Evolutionary conservation across 2,888 invertebrate species (phyloP).

Genomic region (Diaperis boleti): DNA sequence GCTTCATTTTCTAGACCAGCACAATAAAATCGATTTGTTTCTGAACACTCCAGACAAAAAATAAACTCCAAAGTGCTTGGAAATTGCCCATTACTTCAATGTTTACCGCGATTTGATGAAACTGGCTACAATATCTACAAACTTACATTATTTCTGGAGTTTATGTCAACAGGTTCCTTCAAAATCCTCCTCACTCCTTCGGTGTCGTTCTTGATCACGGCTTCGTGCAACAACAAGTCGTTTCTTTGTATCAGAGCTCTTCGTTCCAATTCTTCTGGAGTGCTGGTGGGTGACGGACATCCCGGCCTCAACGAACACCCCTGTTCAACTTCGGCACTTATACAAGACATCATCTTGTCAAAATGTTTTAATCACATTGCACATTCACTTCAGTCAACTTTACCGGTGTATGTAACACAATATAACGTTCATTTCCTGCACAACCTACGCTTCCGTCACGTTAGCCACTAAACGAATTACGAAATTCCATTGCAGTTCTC

Average conservation of each 20-base stretch:
- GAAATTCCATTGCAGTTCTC: slow-evolving; percentile 1
- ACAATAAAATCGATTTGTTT: no score
- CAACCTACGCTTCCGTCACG: slow-evolving; percentile 9
- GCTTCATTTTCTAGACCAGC: no score
- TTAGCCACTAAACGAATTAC: slow-evolving; percentile 1
- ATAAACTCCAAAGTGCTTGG: no score
- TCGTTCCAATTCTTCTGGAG: slow-evolving; percentile 63
- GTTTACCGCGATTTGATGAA: no score
- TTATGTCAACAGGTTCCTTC: slow-evolving; percentile 76
- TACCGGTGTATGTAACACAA: background rate
- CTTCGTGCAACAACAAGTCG: slow-evolving; percentile 78
- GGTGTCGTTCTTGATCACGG: slow-evolving; percentile 80
- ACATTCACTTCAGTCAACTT: background rate
- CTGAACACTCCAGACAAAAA: no score
- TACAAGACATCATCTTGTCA: slow-evolving; percentile 31
- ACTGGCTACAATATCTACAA: no score
- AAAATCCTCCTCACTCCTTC: slow-evolving; percentile 75
- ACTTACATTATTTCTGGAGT: slow-evolving; percentile 80
- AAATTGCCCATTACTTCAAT: no score
- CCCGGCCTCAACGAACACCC: slow-evolving; percentile 41
- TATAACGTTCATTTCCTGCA: slow-evolving; percentile 6
- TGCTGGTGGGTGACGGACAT: slow-evolving; percentile 59
- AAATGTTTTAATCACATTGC: background rate
- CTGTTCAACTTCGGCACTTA: slow-evolving; percentile 28
- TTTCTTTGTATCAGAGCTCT: slow-evolving; percentile 74